Base-by-base conservation (phyloP, 1,140 invertebrate species). In the Gonatopus flavifemur region DNA sequence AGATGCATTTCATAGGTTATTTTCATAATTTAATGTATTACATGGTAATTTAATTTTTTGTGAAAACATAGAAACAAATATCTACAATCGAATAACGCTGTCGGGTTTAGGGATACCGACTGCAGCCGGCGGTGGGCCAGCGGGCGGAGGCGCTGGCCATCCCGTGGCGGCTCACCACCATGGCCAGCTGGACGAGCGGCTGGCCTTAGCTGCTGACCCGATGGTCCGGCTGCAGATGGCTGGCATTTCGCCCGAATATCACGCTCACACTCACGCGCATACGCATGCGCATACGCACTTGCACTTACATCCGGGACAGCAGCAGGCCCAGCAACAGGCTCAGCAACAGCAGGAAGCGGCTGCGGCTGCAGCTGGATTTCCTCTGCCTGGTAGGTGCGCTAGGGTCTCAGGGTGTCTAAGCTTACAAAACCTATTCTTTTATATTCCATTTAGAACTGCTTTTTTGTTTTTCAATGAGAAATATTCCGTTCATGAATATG, bases 201-300 rank as follows among this genome's bases (percentile, higher is more conserved):
- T 89, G 57, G 86, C 86, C 51, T 72, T 88, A 56, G 83, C 86
- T 50, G 85, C 84, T 41, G 88, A 89, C 73, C 86, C 87, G 42
- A 85, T 89, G 82, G 83, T 90, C 60, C 86, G 91, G 40, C 80
- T 93, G 50, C 90, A 93, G 79, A 91, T 94, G 88, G 89, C 89
- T 56, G 88, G 89, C 61, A 87, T 89, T 58, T 88, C 86, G 60
- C 88, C 85, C 49, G 88, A 87, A 76, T 89, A 88, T 74, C 88
- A 90, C 70, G 87, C 88, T 59, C 89, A 91, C 72, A 88, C 87
- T 46, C 90, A 93, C 73, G 88, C 89, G 41, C 88, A 91, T 77
- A 89, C 90, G 60, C 93, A 94, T 81, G 90, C 91, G 63, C 93
- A 95, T 82, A 90, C 90, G 59, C 91, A 93, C 82, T 86, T 93